Percentiles rank a stretch among this genome's conserved stretches.
Conservation (phyloP, 2,113 vertebrate species). For the Struthidea cinerea region DNA sequence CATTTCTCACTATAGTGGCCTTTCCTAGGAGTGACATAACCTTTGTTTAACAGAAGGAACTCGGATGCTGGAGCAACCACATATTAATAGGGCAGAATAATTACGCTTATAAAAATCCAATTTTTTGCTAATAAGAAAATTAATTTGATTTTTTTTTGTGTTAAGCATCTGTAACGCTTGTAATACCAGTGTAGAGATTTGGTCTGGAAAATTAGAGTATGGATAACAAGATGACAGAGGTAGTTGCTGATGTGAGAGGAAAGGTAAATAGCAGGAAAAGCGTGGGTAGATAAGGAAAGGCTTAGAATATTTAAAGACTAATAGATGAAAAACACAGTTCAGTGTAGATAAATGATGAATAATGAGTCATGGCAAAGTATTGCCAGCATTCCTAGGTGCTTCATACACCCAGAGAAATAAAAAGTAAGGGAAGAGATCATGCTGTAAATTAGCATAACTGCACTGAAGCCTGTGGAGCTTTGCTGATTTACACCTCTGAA, state of each 20-base stretch:
- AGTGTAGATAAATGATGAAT: conserved; percentile 38
- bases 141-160: conserved; percentile 44
- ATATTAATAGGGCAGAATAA: conserved; percentile 50
- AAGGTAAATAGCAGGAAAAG: conserved; percentile 48
- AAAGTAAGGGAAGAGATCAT: background rate
- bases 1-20: background rate
- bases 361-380: background rate
- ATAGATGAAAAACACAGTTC: conserved; percentile 21
- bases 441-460: background rate
- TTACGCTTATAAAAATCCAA: conserved; percentile 62
- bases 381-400: background rate
- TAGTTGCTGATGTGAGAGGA: background rate
- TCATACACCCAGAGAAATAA: background rate
- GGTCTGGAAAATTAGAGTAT: conserved; percentile 51
- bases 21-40: background rate
- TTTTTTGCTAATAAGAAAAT: conserved; percentile 58
- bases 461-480: background rate
- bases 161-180: conserved; percentile 56
- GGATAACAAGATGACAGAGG: conserved; percentile 31
- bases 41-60: conserved; percentile 34
- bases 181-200: conserved; percentile 54
- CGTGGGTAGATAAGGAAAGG: conserved; percentile 23
- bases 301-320: conserved; percentile 38
- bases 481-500: background rate
- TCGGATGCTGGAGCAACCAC: background rate